Base-by-base conservation (phyloP, 2,113 vertebrate genomes). In the Rhinogobius similis region DNA sequence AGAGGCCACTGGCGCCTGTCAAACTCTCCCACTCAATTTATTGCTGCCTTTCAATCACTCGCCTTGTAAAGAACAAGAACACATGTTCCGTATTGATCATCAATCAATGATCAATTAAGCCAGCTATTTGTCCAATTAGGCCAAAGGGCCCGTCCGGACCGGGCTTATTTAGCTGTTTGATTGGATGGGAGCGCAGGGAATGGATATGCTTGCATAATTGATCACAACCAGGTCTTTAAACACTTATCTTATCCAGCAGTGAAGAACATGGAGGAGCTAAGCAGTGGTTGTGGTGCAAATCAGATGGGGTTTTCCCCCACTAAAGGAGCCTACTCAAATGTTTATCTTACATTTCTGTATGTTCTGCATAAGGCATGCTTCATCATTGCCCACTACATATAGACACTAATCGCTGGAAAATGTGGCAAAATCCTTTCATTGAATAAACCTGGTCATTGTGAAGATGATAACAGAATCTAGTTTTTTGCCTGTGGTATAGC, bases 51-150 rank as follows among this genome's bases (percentile, higher is more conserved):
- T 93, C 91, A 90, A 91, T 94, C 92, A 92, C 87, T 62, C 81
- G 75, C 81, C 87, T 85, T 83, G 83, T 88, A 86, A 84, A 92
- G 89, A 88, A 82, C 83, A 74, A 74, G 89, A 91, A 92, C 91
- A 92, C 87, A 86, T 92, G 93, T 91, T 89, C 77, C 39, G 14
- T 83, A 94, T 93, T 88, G 93, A 94, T 92, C 88, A 77, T 82
- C 80, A 89, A 92, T 94, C 93, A 92, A 94, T 94, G 93, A 91
- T 94, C 93, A 92, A 93, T 94, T 94, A 94, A 91, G 84, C 88
- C 82, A 91, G 87, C 91, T 91, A 91, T 92, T 92, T 92, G 89
- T 88, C 89, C 90, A 90, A 91, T 92, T 93, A 93, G 83, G 89
- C 87, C 88, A 79, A 76, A 73, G 73, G 82, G 79, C 73, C 89